phyloP scores from a whole-genome alignment of 92 coral and sea anemone genomes.

The Zoanthus sociatus region DNA sequence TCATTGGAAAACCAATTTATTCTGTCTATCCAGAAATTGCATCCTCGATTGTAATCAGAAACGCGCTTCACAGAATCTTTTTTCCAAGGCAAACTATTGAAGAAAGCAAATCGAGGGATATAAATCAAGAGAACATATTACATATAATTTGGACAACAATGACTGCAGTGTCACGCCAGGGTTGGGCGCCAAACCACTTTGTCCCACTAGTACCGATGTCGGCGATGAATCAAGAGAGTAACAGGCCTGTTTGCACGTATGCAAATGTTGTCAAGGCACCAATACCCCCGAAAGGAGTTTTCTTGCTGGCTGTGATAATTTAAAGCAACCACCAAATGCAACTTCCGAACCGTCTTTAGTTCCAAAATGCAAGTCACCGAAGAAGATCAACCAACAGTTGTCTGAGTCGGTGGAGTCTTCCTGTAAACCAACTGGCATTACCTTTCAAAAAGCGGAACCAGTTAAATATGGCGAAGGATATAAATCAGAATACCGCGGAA shows the following conservation, averaged over 20 bases:
- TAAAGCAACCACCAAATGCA: not conserved
- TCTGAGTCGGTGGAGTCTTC: not conserved
- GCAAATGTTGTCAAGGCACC: not conserved
- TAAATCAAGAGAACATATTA: not conserved
- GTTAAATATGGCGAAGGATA: not conserved
- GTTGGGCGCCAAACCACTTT: constrained; percentile 56
- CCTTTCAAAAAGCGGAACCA: not conserved
- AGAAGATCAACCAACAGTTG: not conserved
- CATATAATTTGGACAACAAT: constrained; percentile 51
- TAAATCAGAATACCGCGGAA: not conserved
- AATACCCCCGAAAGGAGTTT: not conserved
- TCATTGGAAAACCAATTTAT: constrained; percentile 50
- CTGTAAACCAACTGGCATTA: not conserved
- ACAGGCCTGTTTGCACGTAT: too few relatives aligned
- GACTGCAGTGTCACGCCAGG: not conserved
- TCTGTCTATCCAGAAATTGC: constrained; percentile 53
- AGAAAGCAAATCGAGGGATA: not conserved
- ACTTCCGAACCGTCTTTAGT: not conserved
- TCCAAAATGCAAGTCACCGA: not conserved
- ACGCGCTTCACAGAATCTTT: constrained; percentile 5
- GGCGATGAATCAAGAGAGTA: too few relatives aligned
- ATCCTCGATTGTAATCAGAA: not conserved
- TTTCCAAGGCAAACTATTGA: not conserved
- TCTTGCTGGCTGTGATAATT: not conserved
- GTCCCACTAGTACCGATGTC: not conserved